Conservation (phyloP, 1,140 invertebrate genomes). For the Tenebrio molitor region DNA sequence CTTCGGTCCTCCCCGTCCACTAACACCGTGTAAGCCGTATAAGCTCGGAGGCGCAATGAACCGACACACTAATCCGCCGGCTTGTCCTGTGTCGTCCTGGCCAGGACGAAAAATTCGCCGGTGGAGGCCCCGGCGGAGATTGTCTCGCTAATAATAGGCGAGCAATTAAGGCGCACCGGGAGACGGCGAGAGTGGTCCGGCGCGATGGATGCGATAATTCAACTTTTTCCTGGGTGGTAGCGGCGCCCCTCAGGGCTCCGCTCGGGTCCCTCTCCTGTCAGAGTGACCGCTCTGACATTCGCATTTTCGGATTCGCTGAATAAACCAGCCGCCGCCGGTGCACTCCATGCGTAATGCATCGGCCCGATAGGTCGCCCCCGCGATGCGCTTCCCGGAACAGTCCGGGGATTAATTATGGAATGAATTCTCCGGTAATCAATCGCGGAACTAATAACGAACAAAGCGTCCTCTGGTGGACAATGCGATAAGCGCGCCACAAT, state of each 20-base stretch:
- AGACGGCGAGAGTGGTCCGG: no score
- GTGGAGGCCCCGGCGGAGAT: no score
- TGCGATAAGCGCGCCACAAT: constrained; percentile 56
- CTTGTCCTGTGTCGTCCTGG: constrained; percentile 32
- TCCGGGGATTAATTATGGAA: constrained; percentile 57
- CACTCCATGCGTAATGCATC: not conserved
- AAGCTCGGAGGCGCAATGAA: constrained; percentile 36
- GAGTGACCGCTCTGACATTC: not conserved
- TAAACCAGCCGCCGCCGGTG: not conserved
- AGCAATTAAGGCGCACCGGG: no score
- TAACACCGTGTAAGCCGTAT: constrained; percentile 35
- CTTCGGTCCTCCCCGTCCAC: constrained; percentile 27
- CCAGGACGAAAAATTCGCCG: no score
- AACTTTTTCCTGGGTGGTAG: no score
- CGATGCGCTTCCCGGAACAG: constrained; percentile 12
- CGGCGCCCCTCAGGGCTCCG: no score
- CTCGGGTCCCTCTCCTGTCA: no score
- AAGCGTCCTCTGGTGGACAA: constrained; percentile 52
- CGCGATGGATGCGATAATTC: no score
- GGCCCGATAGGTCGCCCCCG: not conserved
- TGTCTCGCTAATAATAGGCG: no score
- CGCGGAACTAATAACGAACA: constrained; percentile 56
- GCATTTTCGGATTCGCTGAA: constrained; percentile 9
- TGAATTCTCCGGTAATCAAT: constrained; percentile 52
- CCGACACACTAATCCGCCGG: constrained; percentile 28